Evolutionary conservation across 2,113 vertebrate species (phyloP), one percentile per base, ranked within the genome.

Genomic region (Scortum barcoo): DNA sequence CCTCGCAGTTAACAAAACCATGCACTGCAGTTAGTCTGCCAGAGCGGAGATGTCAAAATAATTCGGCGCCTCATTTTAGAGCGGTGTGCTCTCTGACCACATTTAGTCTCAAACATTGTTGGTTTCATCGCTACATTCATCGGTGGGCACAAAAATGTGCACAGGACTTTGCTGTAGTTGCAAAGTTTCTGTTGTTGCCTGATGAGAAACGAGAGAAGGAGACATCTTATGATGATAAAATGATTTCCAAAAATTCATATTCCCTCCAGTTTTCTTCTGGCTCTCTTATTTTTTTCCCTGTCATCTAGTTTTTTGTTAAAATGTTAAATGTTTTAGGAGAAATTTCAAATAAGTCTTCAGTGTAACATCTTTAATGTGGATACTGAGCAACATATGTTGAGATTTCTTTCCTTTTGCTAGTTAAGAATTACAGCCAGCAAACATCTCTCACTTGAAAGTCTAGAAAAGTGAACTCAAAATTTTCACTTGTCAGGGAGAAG

Each of bases 1-100:
- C 56, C n/a, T 30, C 9, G 50, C 74, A 81, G 11, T 83, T 80
- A 71, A 77, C 53, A 69, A 82, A 81, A 60, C 48, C 48, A 81
- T 51, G 53, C 72, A n/a, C 36, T 83, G 86, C 82, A 74, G 80
- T 85, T 51, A 72, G 58, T 75, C 73, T 80, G 76, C 72, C 62
- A 78, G 70, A 88, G 58, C 38, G 38, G 60, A 84, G 74, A 81
- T 72, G 70, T 77, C 76, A 85, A 67, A 78, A 78, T 81, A 65
- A 86, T 85, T 69, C 60, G 80, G 54, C 69, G 70, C 56, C 50
- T 85, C 22, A 2, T 81, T 84, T 75, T 81, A 30, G 81, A 82
- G 57, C 72, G 46, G 72, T 38, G 57, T 70, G 50, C 48, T 73
- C 57, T 76, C 70, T 67, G 70, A 78, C 66, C 61, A 78, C 56